Base-by-base conservation (phyloP, 2,797 vertebrate species). In the Dipus sagitta region DNA sequence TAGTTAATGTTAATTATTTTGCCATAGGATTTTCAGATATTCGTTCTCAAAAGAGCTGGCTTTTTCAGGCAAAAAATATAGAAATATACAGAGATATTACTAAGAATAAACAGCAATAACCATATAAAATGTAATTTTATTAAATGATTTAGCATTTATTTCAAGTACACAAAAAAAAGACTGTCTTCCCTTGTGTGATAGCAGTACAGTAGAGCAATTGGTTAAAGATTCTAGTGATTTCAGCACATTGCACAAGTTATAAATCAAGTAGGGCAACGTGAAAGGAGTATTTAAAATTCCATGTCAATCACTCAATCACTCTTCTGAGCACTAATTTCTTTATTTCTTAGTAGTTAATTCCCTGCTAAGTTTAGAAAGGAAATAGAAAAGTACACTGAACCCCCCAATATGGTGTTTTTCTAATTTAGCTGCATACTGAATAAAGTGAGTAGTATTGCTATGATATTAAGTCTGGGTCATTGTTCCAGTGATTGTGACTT, bases 61-160 rank as follows among this genome's bases (percentile, higher is more conserved):
- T 24, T 3, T 68, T 20, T 38, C 32, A 32, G 81, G 38, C 70
- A 58, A 34, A 80, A 77, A 77, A 14, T 14, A 67, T 24, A 91
- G 64, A 77, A 93, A 38, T 38, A 38, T 38, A 38, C 6, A 38
- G 38, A 38, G 86, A 84, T 77, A n/a, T 21, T 81, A 86, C 75
- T 54, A 14, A 77, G 60, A 94, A 28, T 91, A 81, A 95, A 85
- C 21, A 90, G 68, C 75, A 93, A 74, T 81, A 93, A 32, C 23
- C 34, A 65, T 76, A 77, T 77, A 90, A 62, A 91, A 87, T 54
- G 62, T 86, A n/a, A 84, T 60, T 88, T 86, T 82, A 64, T 71
- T 91, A 12, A 34, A 47, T 65, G 1, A 76, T 34, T 78, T 92
- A 92, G 2, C 15, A 76, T 86, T 92, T 95, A 68, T 67, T 92